phyloP scores from a whole-genome alignment of 1,140 invertebrate species.

The Calephelis nemesis region DNA sequence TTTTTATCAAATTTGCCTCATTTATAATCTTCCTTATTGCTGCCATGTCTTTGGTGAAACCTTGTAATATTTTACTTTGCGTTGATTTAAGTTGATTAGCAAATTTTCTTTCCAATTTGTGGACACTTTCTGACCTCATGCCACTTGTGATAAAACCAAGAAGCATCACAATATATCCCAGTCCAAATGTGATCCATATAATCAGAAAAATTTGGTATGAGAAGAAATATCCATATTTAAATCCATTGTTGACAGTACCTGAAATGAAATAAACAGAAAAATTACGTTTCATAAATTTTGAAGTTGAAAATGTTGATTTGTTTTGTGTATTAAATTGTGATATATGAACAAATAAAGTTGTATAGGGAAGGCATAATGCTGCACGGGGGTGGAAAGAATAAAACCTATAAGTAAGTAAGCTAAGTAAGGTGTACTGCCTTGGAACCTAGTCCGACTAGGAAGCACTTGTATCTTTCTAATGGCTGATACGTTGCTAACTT shows the following conservation, averaged over 20 bases:
- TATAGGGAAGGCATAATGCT: no score
- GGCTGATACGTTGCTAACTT: no score
- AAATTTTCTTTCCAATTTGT: slow-evolving; percentile 87
- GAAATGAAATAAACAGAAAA: slow-evolving; percentile 35
- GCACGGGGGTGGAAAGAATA: no score
- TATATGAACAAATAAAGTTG: neutral
- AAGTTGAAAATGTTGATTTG: no score
- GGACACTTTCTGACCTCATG: slow-evolving; percentile 86
- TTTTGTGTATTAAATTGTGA: no score
- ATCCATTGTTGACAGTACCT: slow-evolving; percentile 80
- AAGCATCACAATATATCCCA: slow-evolving; percentile 95
- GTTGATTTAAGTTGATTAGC: slow-evolving; percentile 87
- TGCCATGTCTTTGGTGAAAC: slow-evolving; percentile 87
- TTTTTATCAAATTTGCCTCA: slow-evolving; percentile 87
- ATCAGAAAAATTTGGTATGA: slow-evolving; percentile 87
- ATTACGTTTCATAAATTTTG: neutral
- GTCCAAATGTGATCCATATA: slow-evolving; percentile 93
- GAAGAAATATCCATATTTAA: slow-evolving; percentile 80
- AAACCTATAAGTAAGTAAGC: no score
- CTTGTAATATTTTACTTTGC: slow-evolving; percentile 87
- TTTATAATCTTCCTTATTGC: slow-evolving; percentile 87
- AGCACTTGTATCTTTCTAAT: no score
- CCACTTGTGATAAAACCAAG: slow-evolving; percentile 89
- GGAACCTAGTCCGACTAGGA: no score
- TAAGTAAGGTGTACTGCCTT: no score